Base-by-base conservation (phyloP, 2,113 vertebrate species). In the Cyanocitta stelleri region DNA sequence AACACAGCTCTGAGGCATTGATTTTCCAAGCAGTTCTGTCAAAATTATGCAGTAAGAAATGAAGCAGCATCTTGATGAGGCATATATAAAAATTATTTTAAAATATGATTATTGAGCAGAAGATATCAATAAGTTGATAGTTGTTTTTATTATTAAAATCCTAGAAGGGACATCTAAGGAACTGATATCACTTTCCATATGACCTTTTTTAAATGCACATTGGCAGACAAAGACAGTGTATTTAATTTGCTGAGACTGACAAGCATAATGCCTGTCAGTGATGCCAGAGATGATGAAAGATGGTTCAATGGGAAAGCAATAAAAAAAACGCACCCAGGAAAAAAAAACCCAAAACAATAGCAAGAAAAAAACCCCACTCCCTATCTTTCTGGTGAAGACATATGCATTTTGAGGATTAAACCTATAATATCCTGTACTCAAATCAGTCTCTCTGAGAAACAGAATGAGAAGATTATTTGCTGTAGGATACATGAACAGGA, bases 1-100 rank as follows among this genome's bases (percentile, higher is more conserved):
- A 98, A 97, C 68, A 97, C 68, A 95, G 81, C 94, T 97, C 92
- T 93, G 32, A 97, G 91, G 95, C 94, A 97, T 86, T 97, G 97
- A 96, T 97, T 98, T 97, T 97, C 78, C 59, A 92, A 98, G 93
- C 6, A 7, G 19, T 94, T 96, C 82, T 96, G 91, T 97, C 96
- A 96, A 97, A 97, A 97, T 97, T 95, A 96, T 97, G 67, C 84
- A 93, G 72, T 68, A 97, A 98, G 93, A 96, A 97, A 97, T 94
- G 95, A 98, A 97, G 71, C 62, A 94, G 49, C 56, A 51, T 48
- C 37, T 96, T 97, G 95, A 98, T 97, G 92, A 96, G 72, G 81
- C 84, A 92, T 95, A 90, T 37, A 35, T 90, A 73, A 88, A 85
- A 95, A 93, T 93, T 19, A 92, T 90, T 96, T 97, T 71, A 88